These are phyloP conservation scores for Tetragnatha versicolor DNA, from an alignment of 1,140 invertebrate species.

Conservation along the genomic window DNA sequence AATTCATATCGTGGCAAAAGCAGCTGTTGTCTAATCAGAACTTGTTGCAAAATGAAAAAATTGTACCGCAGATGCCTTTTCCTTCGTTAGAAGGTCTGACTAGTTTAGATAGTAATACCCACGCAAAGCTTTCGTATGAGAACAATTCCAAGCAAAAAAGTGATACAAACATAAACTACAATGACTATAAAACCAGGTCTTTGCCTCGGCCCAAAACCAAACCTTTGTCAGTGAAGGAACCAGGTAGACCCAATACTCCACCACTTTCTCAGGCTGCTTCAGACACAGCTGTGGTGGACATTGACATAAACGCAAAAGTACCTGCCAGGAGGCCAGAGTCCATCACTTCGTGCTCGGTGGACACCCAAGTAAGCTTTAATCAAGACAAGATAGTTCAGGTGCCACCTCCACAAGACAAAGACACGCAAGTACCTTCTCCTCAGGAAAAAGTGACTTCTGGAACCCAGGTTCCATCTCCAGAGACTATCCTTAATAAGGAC, in stretches of 20 bases:
- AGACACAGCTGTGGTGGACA: slow-evolving; percentile 20
- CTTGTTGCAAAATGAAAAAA: slow-evolving; percentile 55
- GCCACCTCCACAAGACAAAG: slow-evolving; percentile 33
- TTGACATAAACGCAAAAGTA: slow-evolving; percentile 27
- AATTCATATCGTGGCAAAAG: slow-evolving; percentile 59
- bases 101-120: slow-evolving; percentile 20
- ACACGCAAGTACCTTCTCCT: slow-evolving; percentile 34
- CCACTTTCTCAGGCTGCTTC: background rate
- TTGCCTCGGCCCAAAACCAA: slow-evolving; percentile 44
- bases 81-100: slow-evolving; percentile 38
- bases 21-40: slow-evolving; percentile 58
- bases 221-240: slow-evolving; percentile 33
- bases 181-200: slow-evolving; percentile 41
- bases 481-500: slow-evolving; percentile 33
- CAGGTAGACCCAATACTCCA: background rate
- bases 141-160: background rate
- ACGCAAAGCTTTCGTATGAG: background rate
- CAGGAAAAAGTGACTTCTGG: slow-evolving; percentile 43
- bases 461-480: slow-evolving; percentile 31
- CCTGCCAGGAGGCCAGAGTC: slow-evolving; percentile 26
- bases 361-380: slow-evolving; percentile 24
- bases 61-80: slow-evolving; percentile 50
- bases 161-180: background rate
- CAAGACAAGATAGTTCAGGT: slow-evolving; percentile 27
- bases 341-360: slow-evolving; percentile 17